Evolutionary conservation across 2,113 vertebrate species (phyloP), one percentile per base, ranked within the genome.

Genomic region (Hystrix cristata): DNA sequence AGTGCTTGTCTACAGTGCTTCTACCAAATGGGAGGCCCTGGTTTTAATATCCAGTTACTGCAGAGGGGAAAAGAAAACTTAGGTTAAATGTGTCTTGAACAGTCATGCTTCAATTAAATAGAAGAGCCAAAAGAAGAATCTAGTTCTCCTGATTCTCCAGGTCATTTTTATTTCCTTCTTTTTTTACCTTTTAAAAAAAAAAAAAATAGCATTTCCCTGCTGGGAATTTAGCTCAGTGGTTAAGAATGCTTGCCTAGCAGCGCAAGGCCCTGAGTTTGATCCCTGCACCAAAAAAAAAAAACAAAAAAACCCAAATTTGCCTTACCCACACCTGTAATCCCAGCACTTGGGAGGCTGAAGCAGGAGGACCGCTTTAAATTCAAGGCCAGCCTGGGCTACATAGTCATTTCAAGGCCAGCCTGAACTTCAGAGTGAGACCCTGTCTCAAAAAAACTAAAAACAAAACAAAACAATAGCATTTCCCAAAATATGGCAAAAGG

Each of bases 81-180:
- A 88, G 48, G 69, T 71, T 51, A 83, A 65, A 38, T 43, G 18
- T 84, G 7, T 82, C 46, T 87, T 83, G 38, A 83, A 85, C 43
- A 83, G 34, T 69, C 48, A 62, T 89, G 16, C 25, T 76, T 96
- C 64, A 71, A 14, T 81, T 72, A 93, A 90, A 31, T 83, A 18
- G 16, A 51, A 93, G 46, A 80, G 14, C 43, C 94, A 64, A 27
- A 87, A 79, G 69, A 60, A 95, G 65, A 88, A 60, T 65, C 19
- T 21, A 65, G 38, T 76, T 91, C 13, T 95, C 95, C 88, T 83
- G 46, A 95, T 92, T 91, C 31, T 38, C 46, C 55, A 91, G 19
- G 59, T 31, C 34, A 23, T 48, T 94, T 43, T 23, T 60, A 91
- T 93, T 79, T 43, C 11, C 43, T 53, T 71, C 1, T 80, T 80